Evolutionary conservation across 2,888 invertebrate genomes (phyloP).

Genomic region (Mesoligia furuncula): DNA sequence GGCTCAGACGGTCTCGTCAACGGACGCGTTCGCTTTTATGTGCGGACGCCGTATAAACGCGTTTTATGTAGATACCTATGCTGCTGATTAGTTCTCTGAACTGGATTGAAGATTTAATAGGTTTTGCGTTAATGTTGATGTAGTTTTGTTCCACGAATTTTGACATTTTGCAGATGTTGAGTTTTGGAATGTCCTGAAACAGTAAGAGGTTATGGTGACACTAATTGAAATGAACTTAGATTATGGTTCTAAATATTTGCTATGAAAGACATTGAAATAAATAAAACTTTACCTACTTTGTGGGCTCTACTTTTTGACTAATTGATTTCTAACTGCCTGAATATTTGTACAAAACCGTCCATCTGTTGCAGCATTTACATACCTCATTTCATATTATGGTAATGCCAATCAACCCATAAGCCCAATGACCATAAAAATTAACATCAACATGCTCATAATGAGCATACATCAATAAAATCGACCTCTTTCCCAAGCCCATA

Average conservation of each 20-base stretch:
- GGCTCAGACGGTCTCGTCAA: slow-evolving; percentile 13
- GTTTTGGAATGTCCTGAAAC: no score
- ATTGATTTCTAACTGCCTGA: slow-evolving; percentile 10
- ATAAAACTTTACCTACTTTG: no score
- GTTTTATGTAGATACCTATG: slow-evolving; percentile 17
- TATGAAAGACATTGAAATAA: no score
- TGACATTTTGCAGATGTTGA: not conserved
- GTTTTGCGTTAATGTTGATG: not conserved
- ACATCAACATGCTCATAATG: slow-evolving; percentile 32
- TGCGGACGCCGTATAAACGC: slow-evolving; percentile 10
- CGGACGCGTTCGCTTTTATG: slow-evolving; percentile 31
- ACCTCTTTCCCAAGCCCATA: slow-evolving; percentile 39
- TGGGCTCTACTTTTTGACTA: not conserved
- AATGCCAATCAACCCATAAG: slow-evolving; percentile 36
- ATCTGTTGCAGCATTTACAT: slow-evolving; percentile 30
- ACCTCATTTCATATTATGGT: slow-evolving; percentile 24
- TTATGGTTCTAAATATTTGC: no score
- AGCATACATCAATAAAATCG: slow-evolving; percentile 42
- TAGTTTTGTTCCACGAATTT: not conserved
- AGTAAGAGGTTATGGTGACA: no score
- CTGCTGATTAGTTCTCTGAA: slow-evolving; percentile 32
- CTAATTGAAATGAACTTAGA: no score
- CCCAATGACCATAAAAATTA: slow-evolving; percentile 55
- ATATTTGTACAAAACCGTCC: slow-evolving; percentile 21
- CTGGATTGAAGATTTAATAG: slow-evolving; percentile 16